Percentiles rank a stretch among this genome's conserved stretches.
Conservation (phyloP, 1,140 invertebrate genomes). For the Hestina assimilis region DNA sequence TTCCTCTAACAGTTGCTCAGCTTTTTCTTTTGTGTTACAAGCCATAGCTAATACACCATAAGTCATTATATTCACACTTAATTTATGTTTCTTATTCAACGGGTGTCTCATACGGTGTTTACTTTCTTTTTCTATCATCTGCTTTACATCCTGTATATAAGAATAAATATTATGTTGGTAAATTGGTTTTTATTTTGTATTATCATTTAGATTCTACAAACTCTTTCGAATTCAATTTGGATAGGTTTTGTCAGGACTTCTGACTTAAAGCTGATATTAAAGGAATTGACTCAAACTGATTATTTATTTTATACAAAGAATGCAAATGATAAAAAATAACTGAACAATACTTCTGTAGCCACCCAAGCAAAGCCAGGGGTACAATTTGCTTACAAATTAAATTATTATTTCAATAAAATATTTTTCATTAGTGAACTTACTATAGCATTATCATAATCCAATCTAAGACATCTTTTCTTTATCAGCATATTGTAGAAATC, state of each 20-base stretch:
- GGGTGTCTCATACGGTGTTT: slow-evolving; percentile 50
- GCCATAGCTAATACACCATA: slow-evolving; percentile 91
- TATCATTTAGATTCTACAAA: no score
- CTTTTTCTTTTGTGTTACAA: slow-evolving; percentile 82
- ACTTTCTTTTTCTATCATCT: slow-evolving; percentile 79
- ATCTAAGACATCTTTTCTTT: slow-evolving; percentile 84
- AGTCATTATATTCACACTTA: slow-evolving; percentile 88
- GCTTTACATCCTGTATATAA: slow-evolving; percentile 81
- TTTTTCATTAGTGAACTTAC: slow-evolving; percentile 69
- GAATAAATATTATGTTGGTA: slow-evolving; percentile 24
- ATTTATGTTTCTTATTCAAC: slow-evolving; percentile 66
- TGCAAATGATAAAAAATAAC: no score
- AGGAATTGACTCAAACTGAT: no score
- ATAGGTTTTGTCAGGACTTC: no score
- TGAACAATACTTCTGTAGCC: no score
- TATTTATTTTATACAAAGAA: no score
- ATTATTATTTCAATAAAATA: no score
- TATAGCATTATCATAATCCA: slow-evolving; percentile 82
- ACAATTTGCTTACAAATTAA: no score
- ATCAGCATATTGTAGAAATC: slow-evolving; percentile 93
- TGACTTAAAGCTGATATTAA: no score
- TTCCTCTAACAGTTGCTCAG: slow-evolving; percentile 81
- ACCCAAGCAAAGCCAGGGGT: no score
- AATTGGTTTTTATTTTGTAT: no score
- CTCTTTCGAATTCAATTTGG: no score